phyloP scores from a whole-genome alignment of 2,797 vertebrate species.

The Falco columbarius region DNA sequence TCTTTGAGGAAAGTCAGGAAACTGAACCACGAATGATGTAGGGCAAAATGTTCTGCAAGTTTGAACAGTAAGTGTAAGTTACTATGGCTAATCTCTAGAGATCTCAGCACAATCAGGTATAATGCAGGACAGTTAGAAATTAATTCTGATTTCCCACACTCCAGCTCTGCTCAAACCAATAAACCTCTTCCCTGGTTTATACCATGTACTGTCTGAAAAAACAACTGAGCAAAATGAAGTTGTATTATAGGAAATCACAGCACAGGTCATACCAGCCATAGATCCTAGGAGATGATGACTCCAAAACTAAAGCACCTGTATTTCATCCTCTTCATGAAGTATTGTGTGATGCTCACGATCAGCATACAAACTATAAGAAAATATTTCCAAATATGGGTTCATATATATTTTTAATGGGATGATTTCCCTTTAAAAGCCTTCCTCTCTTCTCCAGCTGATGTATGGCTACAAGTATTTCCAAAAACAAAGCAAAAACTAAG shows the following conservation, averaged over 20 bases:
- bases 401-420: slow-evolving; percentile 27
- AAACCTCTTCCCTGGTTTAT: background rate
- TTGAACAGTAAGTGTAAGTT: background rate
- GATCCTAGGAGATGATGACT: background rate
- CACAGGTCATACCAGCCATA: background rate
- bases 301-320: slow-evolving; percentile 10
- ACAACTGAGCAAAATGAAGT: background rate
- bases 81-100: background rate
- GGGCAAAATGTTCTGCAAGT: background rate
- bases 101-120: background rate
- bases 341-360: slow-evolving; percentile 18
- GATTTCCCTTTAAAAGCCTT: slow-evolving; percentile 50
- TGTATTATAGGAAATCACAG: background rate
- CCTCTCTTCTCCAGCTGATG: slow-evolving; percentile 44
- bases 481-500: slow-evolving; percentile 39
- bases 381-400: background rate
- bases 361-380: slow-evolving; percentile 18
- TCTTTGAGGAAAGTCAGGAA: background rate
- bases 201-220: background rate
- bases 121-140: background rate
- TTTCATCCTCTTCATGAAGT: background rate
- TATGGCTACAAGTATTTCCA: slow-evolving; percentile 24
- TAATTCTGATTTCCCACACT: background rate
- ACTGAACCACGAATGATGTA: background rate
- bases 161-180: background rate